Evolutionary conservation across 2,888 invertebrate species (phyloP), one percentile per base, ranked within the genome.

Genomic region (Rotaria magnacalcarata): DNA sequence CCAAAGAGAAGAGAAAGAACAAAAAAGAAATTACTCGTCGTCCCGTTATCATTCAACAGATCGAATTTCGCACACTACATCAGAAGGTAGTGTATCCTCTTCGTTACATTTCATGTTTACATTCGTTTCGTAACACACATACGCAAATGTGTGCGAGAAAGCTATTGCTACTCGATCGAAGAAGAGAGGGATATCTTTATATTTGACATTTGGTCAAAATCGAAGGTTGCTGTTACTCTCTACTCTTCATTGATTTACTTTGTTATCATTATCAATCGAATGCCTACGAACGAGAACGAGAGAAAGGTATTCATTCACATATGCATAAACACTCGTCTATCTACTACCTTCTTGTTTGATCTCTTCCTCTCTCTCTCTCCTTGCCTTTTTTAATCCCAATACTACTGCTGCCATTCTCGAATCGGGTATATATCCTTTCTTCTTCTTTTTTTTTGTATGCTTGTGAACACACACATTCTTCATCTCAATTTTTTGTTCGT

Each of bases 21-120:
- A 34, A 27, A 27, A 19, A 67, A 67, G 67, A 67, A 67, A 67
- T 67, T 34, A 67, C 34, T 27, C 67, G 67, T 34, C 67, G 34
- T 34, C 34, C 34, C 19, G 67, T 67, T 67, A 67, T 67, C 67
- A 67, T 67, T 67, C 27, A 34, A 24, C 19, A 67, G 67, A 67
- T 67, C 67, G 67, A 67, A 67, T 67, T 67, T 67, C 67, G 16
- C 34, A 41, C 34, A 34, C 67, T 67, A 0, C 34, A 34, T 67
- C 67, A 67, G 67, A 67, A 67, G 67, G 67, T 67, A 27, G 34
- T 67, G 67, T 67, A 67, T 67, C 67, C 67, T 67, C 67, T 67
- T 67, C 67, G 67, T 67, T 67, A 67, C 34, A 67, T 67, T 67
- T 67, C 34, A 67, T 67, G 67, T 67, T 67, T 67, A 67, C 67